These are phyloP conservation scores for Myrmecobius fasciatus DNA, from an alignment of 2,113 vertebrate genomes.

Conservation along the genomic window DNA sequence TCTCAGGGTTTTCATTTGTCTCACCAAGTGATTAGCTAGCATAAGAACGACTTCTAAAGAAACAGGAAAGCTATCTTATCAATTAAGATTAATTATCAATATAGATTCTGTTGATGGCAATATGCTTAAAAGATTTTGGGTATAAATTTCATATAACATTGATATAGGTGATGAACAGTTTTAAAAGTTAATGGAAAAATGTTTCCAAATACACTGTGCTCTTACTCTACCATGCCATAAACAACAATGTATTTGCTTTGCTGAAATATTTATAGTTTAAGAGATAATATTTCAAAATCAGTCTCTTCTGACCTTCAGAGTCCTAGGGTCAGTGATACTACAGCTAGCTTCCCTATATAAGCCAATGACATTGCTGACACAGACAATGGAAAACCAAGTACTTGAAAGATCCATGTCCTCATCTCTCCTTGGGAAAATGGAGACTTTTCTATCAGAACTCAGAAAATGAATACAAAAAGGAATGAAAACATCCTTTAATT, in stretches of 20 bases:
- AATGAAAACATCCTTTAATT: conserved; percentile 10
- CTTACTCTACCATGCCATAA: not conserved
- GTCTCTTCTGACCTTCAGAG: conserved; percentile 37
- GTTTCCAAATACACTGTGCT: not conserved
- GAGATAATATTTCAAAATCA: conserved; percentile 35
- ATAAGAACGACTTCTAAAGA: not conserved
- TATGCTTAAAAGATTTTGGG: not conserved
- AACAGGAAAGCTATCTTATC: not conserved
- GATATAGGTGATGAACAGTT: not conserved
- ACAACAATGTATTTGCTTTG: not conserved
- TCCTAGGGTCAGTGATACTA: not conserved
- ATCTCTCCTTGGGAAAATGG: not conserved
- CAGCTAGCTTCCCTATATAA: not conserved
- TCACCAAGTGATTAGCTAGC: not conserved
- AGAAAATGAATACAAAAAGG: conserved; percentile 1
- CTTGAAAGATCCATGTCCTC: conserved; percentile 1
- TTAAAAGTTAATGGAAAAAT: not conserved
- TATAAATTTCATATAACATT: not conserved
- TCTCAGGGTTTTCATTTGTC: not conserved
- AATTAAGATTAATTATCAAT: conserved; percentile 16
- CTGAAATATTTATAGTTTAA: conserved; percentile 28
- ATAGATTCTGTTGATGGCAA: conserved; percentile 9
- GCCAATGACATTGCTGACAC: not conserved
- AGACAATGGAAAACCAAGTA: not conserved
- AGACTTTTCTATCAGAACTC: not conserved